These are phyloP conservation scores for Bombyx mandarina DNA, from an alignment of 1,140 invertebrate genomes.

Conservation along the genomic window DNA sequence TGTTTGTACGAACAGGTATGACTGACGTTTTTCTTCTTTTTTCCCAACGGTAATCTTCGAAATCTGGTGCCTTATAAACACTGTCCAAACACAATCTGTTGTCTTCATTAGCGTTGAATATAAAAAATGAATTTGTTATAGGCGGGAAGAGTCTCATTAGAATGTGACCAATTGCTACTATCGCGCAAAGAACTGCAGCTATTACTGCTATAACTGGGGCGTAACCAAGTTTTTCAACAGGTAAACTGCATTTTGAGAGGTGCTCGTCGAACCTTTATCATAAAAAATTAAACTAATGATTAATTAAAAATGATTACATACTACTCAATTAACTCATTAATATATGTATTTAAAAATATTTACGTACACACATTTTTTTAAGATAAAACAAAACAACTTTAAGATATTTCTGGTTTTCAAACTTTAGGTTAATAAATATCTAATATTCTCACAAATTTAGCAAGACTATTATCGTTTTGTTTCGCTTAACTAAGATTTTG, in stretches of 20 bases:
- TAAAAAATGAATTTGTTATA: slow-evolving; percentile 44
- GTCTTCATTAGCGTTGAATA: slow-evolving; percentile 57
- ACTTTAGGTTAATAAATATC: too few species aligned
- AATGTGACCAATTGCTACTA: slow-evolving; percentile 30
- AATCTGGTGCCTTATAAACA: slow-evolving; percentile 19
- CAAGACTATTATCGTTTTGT: too few species aligned
- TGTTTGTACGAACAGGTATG: slow-evolving; percentile 28
- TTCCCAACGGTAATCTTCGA: slow-evolving; percentile 9
- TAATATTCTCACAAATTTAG: too few species aligned
- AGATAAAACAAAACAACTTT: too few species aligned
- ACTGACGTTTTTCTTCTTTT: slow-evolving; percentile 23
- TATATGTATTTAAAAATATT: too few species aligned
- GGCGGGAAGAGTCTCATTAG: slow-evolving; percentile 38
- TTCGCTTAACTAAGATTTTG: too few species aligned
- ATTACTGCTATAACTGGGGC: slow-evolving; percentile 41
- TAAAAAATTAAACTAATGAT: background rate
- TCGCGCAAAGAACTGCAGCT: slow-evolving; percentile 26
- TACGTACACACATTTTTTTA: too few species aligned
- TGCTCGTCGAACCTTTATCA: slow-evolving; percentile 50
- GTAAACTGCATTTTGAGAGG: slow-evolving; percentile 33
- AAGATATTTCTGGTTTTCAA: too few species aligned
- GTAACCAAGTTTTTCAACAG: slow-evolving; percentile 30
- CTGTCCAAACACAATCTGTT: slow-evolving; percentile 51
- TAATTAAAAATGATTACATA: too few species aligned
- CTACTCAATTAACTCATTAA: too few species aligned